A percentile compares a stretch with the other conserved stretches of the same genome.
Evolutionary conservation across 1,140 invertebrate species (phyloP).

Genomic region (Myzus persicae): DNA sequence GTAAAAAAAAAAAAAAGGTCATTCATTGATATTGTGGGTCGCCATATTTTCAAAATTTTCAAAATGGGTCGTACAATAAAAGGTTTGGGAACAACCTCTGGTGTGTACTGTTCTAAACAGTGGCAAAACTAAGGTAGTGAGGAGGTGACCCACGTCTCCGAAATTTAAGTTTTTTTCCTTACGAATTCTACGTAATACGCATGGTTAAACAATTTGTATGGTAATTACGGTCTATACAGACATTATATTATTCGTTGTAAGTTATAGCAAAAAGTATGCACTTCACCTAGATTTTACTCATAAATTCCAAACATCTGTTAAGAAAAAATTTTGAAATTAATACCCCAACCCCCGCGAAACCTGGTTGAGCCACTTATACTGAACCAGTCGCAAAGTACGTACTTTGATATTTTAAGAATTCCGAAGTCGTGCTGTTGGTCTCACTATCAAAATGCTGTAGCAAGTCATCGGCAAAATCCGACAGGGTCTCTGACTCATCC

Average conservation of each 20-base stretch:
- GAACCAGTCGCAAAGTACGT: background rate
- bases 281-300: background rate
- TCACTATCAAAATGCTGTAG: slow-evolving; percentile 49
- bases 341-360: too few relatives aligned
- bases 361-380: background rate
- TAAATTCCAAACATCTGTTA: background rate
- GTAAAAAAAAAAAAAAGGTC: too few relatives aligned
- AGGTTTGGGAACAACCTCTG: too few relatives aligned
- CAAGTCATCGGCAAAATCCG: slow-evolving; percentile 40
- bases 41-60: too few relatives aligned
- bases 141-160: background rate
- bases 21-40: too few relatives aligned
- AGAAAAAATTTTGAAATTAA: background rate
- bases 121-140: background rate
- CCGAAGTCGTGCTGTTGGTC: slow-evolving; percentile 27
- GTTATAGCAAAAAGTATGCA: background rate
- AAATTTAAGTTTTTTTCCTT: background rate
- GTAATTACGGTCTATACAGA: too few relatives aligned
- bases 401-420: slow-evolving; percentile 48
- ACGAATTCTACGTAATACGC: background rate
- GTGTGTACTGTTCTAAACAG: background rate
- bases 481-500: slow-evolving; percentile 46
- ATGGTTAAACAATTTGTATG: background rate
- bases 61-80: too few relatives aligned
- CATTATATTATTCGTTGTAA: background rate